Percentiles rank a stretch among this genome's conserved stretches.
Conservation (phyloP, 1,140 invertebrate genomes). For the Planococcus citri region DNA sequence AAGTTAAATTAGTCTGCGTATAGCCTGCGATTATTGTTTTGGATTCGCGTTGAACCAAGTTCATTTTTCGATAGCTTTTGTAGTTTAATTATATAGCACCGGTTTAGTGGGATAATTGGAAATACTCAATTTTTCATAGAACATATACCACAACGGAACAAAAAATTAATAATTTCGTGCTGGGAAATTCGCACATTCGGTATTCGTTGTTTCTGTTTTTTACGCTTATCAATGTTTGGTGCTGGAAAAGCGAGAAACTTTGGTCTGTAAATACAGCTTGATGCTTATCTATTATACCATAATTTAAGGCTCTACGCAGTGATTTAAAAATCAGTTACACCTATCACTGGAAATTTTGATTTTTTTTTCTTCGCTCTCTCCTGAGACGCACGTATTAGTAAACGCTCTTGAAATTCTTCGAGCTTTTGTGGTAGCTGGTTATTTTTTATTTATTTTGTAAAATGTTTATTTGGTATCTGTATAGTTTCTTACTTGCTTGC, state of each 20-base stretch:
- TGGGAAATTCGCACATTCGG: background rate
- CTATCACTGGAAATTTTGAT: slow-evolving; percentile 1
- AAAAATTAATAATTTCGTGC: background rate
- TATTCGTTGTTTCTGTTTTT: background rate
- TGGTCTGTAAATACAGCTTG: background rate
- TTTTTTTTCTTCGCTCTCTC: too few relatives aligned
- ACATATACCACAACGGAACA: background rate
- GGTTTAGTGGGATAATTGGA: background rate
- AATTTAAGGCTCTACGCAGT: slow-evolving; percentile 16
- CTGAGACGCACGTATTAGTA: background rate
- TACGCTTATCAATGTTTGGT: background rate
- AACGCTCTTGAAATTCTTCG: background rate
- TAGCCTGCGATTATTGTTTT: background rate
- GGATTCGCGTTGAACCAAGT: background rate
- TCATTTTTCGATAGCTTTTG: background rate
- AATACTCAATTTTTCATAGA: background rate
- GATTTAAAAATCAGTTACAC: slow-evolving; percentile 14
- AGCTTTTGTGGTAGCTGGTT: slow-evolving; percentile 1
- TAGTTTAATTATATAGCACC: background rate
- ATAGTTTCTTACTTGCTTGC: slow-evolving; percentile 19
- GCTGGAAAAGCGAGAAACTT: background rate
- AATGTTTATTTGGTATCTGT: background rate
- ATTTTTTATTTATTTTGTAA: slow-evolving; percentile 15
- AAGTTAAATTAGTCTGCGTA: slow-evolving; percentile 12
- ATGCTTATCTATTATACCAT: background rate